Base-by-base conservation (phyloP, 2,113 vertebrate genomes). In the Protomyctophum bolini region DNA sequence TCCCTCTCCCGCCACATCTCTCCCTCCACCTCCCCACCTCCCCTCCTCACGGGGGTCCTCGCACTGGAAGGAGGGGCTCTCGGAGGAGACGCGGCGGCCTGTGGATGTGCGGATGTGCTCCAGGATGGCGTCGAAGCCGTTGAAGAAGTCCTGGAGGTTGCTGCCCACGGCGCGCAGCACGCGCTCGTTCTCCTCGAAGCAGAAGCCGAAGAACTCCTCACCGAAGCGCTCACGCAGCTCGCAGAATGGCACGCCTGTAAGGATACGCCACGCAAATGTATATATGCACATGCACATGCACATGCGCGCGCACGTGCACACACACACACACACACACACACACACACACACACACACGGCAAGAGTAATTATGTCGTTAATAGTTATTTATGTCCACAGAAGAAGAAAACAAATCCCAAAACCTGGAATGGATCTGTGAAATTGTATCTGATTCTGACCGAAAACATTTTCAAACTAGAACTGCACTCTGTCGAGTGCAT, bases 1-100 rank as follows among this genome's bases (percentile, higher is more conserved):
- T 90, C 7, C 60, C 64, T 80, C 82, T 58, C 56, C 74, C 81
- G 41, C 11, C 12, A 3, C 46, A 90, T 94, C 57, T 10, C 51
- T 61, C 10, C 48, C 67, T 68, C 91, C 93, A 88, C 93, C 79
- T 14, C 86, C 71, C 85, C 94, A 81, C 75, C 77, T 83, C 64
- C 86, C 84, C 58, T 94, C 95, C 62, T 88, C 90, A 0, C 88
- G 84, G 56, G 95, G 94, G 81, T 98, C 97, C 91, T 96, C 97
- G 94, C 97, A 99, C 89, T 98, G 95, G 90, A 99, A 99, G 75
- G 98, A 99, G 64, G 98, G 95, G 55, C 96, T 96, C 91, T 99
- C 97, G 28, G 95, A 88, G 10, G 95, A 95, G 73, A 94, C 96
- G 56, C 95, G 95, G 76, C 94, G 96, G 79, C 97, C 97, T 29